phyloP scores from a whole-genome alignment of 2,113 vertebrate species.

The Chamaetylas fuelleborni region DNA sequence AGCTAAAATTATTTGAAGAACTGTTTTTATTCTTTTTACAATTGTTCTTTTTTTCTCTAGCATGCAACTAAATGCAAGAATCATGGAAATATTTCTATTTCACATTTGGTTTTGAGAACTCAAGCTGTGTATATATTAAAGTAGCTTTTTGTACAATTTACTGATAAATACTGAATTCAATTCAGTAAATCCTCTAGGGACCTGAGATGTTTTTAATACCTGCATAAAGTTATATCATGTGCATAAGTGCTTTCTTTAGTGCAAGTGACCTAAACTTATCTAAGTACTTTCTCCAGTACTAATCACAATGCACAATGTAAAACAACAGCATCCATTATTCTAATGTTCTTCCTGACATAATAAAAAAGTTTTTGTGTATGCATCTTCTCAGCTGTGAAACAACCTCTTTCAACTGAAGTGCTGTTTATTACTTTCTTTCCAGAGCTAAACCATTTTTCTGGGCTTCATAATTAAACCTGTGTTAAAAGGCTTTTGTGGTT shows the following conservation, averaged over 20 bases:
- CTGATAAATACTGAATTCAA: not conserved
- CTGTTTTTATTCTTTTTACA: not conserved
- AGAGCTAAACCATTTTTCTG: not conserved
- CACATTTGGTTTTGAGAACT: not conserved
- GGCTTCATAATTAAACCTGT: not conserved
- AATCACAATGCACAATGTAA: not conserved
- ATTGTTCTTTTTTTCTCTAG: not conserved
- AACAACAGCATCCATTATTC: not conserved
- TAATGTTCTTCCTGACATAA: not conserved
- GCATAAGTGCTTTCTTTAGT: not conserved
- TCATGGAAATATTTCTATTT: constrained; percentile 23
- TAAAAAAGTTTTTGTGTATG: not conserved
- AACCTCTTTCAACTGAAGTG: not conserved
- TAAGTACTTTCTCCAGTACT: not conserved
- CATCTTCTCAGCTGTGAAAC: not conserved
- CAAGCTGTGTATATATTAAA: not conserved
- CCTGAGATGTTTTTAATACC: not conserved
- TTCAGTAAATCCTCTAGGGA: constrained; percentile 1
- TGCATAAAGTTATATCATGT: not conserved
- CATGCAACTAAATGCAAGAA: not conserved
- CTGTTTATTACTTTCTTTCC: not conserved
- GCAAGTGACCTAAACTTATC: not conserved
- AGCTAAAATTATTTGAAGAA: not conserved
- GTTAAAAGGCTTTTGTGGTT: not conserved
- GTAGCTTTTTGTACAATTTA: constrained; percentile 3